Evolutionary conservation across 2,797 vertebrate species (phyloP).

Genomic region (Bryconaethiops microstoma): DNA sequence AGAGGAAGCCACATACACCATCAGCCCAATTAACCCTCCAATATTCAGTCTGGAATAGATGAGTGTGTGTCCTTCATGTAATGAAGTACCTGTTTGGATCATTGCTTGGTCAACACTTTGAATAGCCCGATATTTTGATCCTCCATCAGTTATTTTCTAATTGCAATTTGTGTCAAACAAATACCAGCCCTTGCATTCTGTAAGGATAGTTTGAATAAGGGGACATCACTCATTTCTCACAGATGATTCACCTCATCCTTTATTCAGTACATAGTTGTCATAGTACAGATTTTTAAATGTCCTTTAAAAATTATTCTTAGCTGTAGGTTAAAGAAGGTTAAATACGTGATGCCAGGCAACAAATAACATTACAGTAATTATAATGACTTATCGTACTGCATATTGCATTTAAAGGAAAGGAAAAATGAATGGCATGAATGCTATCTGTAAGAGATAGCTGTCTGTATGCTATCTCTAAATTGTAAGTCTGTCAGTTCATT

Average conservation of each 20-base stretch:
- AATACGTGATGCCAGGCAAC: no score
- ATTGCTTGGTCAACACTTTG: background rate
- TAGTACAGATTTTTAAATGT: background rate
- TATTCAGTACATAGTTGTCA: background rate
- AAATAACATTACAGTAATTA: background rate
- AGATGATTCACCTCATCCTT: background rate
- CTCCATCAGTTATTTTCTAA: conserved; percentile 40
- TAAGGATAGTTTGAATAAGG: background rate
- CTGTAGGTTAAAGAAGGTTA: background rate
- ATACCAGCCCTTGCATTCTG: conserved; percentile 17
- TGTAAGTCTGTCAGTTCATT: no score
- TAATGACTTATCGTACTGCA: background rate
- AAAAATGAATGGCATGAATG: background rate
- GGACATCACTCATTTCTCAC: background rate
- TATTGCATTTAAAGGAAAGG: background rate
- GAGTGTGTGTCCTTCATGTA: background rate
- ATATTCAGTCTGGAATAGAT: conserved; percentile 16
- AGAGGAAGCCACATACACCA: background rate
- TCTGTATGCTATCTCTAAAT: background rate
- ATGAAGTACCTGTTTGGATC: background rate
- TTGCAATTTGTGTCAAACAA: conserved; percentile 33
- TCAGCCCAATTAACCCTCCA: conserved; percentile 20
- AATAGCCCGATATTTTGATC: conserved; percentile 35
- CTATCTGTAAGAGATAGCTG: background rate
- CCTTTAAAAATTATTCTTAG: background rate